These are phyloP conservation scores for Halictus rubicundus DNA, from an alignment of 1,140 invertebrate species.

Conservation along the genomic window DNA sequence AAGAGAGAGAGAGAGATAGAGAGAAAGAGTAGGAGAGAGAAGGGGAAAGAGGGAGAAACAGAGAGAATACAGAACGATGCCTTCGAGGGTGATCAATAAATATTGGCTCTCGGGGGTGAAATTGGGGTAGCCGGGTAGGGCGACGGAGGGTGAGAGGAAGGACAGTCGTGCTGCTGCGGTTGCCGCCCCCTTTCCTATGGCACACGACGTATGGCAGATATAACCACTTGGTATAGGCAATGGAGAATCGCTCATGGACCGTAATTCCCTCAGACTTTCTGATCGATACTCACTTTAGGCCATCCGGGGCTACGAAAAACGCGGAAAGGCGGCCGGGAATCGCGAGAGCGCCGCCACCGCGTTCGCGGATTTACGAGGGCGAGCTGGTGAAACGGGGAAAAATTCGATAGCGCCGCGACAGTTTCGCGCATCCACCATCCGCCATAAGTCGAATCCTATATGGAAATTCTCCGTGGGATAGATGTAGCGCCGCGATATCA, in stretches of 20 bases:
- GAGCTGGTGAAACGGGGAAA: conserved; percentile 29
- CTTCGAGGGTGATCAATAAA: conserved; percentile 80
- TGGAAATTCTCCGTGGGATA: conserved; percentile 30
- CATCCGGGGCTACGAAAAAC: conserved; percentile 47
- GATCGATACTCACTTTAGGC: conserved; percentile 71
- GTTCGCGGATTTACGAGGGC: conserved; percentile 23
- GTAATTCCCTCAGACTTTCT: conserved; percentile 69
- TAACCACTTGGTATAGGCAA: conserved; percentile 75
- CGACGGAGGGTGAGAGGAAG: conserved; percentile 56
- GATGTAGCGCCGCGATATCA: conserved; percentile 6
- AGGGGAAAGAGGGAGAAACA: conserved; percentile 1
- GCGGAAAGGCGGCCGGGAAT: conserved; percentile 26
- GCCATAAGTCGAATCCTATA: conserved; percentile 34
- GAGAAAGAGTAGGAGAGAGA: neutral
- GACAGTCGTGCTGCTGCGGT: conserved; percentile 78
- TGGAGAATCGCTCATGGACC: conserved; percentile 75
- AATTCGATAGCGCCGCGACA: conserved; percentile 32
- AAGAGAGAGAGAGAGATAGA: neutral
- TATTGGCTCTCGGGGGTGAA: conserved; percentile 78
- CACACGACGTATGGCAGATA: conserved; percentile 71
- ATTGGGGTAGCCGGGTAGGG: conserved; percentile 68
- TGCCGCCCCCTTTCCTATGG: conserved; percentile 76
- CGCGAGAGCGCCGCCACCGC: neutral
- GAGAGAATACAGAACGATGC: conserved; percentile 72
- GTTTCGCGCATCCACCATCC: conserved; percentile 28